A percentile compares a stretch with the other conserved stretches of the same genome.
phyloP scores from a whole-genome alignment of 1,140 invertebrate species.

The Aphidius gifuensis region DNA sequence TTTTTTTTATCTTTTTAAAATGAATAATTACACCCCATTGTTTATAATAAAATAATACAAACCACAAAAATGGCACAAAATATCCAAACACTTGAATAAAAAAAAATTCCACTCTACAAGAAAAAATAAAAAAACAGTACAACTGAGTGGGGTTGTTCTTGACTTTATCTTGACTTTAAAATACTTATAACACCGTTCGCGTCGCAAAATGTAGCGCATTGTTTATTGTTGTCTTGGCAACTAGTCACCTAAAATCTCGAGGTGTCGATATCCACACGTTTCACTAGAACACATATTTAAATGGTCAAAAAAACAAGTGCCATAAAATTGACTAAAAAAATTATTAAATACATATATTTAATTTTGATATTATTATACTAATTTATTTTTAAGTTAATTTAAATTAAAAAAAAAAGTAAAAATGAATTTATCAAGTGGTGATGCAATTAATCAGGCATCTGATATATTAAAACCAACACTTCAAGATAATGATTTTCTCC shows the following conservation, averaged over 20 bases:
- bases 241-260: constrained; percentile 33
- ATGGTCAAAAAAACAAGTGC: no score
- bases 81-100: no score
- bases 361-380: neutral
- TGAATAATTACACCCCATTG: no score
- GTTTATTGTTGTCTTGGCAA: constrained; percentile 53
- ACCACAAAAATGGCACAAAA: no score
- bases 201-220: constrained; percentile 33
- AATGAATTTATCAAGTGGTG: constrained; percentile 4
- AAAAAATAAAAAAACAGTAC: no score
- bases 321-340: constrained; percentile 4
- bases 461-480: constrained; percentile 45
- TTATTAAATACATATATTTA: constrained; percentile 8
- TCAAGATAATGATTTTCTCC: constrained; percentile 68
- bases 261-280: constrained; percentile 49
- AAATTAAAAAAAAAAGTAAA: neutral
- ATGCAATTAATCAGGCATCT: constrained; percentile 34
- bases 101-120: no score
- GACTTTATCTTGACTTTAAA: no score
- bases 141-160: no score
- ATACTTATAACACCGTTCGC: constrained; percentile 17
- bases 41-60: no score
- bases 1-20: no score
- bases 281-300: neutral
- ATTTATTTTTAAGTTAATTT: neutral